Base-by-base conservation (phyloP, 1,140 invertebrate species). In the Aphaenogaster floridana region DNA sequence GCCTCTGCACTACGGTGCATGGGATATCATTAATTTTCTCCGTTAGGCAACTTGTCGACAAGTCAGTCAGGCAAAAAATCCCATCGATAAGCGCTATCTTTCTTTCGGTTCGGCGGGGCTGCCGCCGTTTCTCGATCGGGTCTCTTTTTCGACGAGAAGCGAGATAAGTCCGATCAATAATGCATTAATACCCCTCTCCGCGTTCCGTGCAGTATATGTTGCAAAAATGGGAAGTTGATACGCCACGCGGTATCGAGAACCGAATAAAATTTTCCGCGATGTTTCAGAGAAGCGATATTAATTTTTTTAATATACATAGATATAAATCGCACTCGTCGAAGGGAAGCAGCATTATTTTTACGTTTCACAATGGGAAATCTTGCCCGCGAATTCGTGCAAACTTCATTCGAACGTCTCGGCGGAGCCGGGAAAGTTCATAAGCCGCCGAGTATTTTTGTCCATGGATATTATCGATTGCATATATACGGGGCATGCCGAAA, bases 401-500 rank as follows among this genome's bases (percentile, higher is more conserved):
- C 50, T 28, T 21, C 13, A 74, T 6, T 39, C 81, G 45, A 50
- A 77, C 68, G 74, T 42, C 57, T 36, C 77, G 50, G 61, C 63
- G 54, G 42, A 64, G 57, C 50, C 61, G 63, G 50, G 54, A 91
- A 91, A 86, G 83, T 91, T 90, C 87, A 91, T 89, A 90, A 92
- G 78, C 88, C 50, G 85, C 61, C 81, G 84, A 89, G 91, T 92
- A 92, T 92, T 92, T 92, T 92, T 91, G 92, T 92, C 86, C 90
- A 78, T 88, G 90, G 91, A 92, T 92, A 92, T 92, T 92, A 92
- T 92, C 91, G 92, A 92, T 92, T 90, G 90, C 90, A 92, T 90
- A 92, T 90, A 91, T 91, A 89, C 72, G 63, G 45, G 17, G 45
- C 45, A 45, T 54, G 63, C 48, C 63, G 64, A 81, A 81, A 81